These are phyloP conservation scores for Cynodonichthys magdalenae DNA, from an alignment of 2,797 vertebrate species.

Conservation along the genomic window DNA sequence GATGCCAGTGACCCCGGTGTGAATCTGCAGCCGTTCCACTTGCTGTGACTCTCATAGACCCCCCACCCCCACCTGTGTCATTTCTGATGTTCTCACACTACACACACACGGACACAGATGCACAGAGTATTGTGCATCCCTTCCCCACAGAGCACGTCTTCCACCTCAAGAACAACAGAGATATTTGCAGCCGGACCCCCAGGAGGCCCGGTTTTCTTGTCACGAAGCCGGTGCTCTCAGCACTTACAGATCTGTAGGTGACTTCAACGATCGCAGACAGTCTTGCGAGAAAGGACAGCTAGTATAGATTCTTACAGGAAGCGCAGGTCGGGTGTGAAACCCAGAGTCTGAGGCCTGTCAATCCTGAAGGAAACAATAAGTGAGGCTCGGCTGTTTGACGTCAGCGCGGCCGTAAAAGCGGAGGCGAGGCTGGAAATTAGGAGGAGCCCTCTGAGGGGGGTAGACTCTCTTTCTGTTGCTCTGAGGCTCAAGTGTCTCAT, in stretches of 20 bases:
- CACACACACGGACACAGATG: background rate
- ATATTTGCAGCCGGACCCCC: slow-evolving; percentile 62
- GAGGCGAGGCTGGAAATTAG: slow-evolving; percentile 57
- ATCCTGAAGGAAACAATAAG: slow-evolving; percentile 61
- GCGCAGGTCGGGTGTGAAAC: slow-evolving; percentile 52
- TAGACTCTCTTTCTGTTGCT: slow-evolving; percentile 62
- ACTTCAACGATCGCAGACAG: slow-evolving; percentile 44
- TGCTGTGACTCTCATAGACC: slow-evolving; percentile 50
- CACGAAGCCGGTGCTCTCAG: slow-evolving; percentile 45
- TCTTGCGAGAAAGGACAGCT: slow-evolving; percentile 34
- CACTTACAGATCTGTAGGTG: slow-evolving; percentile 49
- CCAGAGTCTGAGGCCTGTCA: slow-evolving; percentile 42
- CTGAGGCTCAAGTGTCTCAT: slow-evolving; percentile 48
- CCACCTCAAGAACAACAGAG: slow-evolving; percentile 53
- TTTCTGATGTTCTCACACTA: slow-evolving; percentile 18
- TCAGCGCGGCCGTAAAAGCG: slow-evolving; percentile 60
- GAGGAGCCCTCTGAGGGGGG: slow-evolving; percentile 47
- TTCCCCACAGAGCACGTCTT: slow-evolving; percentile 53
- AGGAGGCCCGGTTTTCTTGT: slow-evolving; percentile 55
- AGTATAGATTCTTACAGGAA: slow-evolving; percentile 65
- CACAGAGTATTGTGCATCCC: slow-evolving; percentile 29
- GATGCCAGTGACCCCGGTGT: slow-evolving; percentile 33
- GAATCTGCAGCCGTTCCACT: slow-evolving; percentile 42
- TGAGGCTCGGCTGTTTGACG: slow-evolving; percentile 57
- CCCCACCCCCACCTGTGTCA: slow-evolving; percentile 43